Evolutionary conservation across 2,888 invertebrate species (phyloP).

Genomic region (Sympetrum striolatum): DNA sequence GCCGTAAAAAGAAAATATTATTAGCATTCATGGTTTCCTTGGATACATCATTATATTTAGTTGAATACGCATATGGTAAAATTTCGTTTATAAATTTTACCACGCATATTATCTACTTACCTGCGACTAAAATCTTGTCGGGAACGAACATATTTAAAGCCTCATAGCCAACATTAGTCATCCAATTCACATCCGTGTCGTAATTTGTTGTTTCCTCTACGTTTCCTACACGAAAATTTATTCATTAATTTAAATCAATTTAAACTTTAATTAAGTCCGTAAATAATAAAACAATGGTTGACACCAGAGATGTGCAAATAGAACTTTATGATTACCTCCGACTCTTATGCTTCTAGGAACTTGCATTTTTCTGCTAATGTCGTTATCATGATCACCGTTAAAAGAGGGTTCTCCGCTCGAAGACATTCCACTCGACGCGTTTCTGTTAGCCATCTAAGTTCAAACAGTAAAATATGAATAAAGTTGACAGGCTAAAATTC

Average conservation of each 20-base stretch:
- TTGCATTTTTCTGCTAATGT: slow-evolving; percentile 82
- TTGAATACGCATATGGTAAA: too few relatives aligned
- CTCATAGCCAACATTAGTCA: slow-evolving; percentile 70
- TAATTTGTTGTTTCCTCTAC: slow-evolving; percentile 44
- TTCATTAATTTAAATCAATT: too few relatives aligned
- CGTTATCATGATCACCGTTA: slow-evolving; percentile 77
- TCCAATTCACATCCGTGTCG: slow-evolving; percentile 63
- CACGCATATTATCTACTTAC: slow-evolving; percentile 66
- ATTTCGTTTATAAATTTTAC: too few relatives aligned
- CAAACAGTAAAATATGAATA: slow-evolving; percentile 43
- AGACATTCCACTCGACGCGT: slow-evolving; percentile 69
- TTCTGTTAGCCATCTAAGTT: slow-evolving; percentile 66
- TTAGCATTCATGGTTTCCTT: neutral
- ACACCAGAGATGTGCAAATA: neutral
- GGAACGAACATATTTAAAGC: slow-evolving; percentile 93
- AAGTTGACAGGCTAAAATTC: neutral
- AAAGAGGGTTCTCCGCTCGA: slow-evolving; percentile 66
- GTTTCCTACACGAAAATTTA: slow-evolving; percentile 38
- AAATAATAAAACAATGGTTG: neutral
- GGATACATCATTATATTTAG: neutral
- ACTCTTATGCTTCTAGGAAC: slow-evolving; percentile 82
- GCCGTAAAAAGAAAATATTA: neutral
- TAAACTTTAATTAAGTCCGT: too few relatives aligned
- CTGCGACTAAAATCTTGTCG: slow-evolving; percentile 88
- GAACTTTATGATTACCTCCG: slow-evolving; percentile 60